Evolutionary conservation across 2,797 vertebrate genomes (phyloP).

Genomic region (Sorex maritimensis): DNA sequence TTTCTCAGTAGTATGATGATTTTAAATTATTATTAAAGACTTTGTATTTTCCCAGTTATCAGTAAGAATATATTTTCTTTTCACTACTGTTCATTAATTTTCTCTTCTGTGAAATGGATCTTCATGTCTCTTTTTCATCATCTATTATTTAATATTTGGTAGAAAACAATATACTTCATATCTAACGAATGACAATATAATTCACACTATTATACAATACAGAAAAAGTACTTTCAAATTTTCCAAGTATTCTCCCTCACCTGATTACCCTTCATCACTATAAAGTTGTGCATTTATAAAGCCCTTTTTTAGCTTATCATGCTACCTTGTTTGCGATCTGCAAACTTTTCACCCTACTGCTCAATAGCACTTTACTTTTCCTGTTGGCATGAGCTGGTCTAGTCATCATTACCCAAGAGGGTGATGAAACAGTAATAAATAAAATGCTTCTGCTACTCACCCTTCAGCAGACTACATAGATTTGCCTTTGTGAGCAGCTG

Average conservation of each 20-base stretch:
- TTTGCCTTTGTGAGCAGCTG: conserved; percentile 24
- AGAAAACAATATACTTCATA: conserved; percentile 13
- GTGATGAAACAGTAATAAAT: conserved; percentile 24
- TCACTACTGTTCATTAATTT: conserved; percentile 15
- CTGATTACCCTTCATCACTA: not conserved
- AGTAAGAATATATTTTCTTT: not conserved
- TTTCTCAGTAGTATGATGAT: not conserved
- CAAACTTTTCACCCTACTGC: not conserved
- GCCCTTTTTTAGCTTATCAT: not conserved
- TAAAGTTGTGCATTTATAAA: not conserved
- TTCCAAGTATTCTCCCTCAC: not conserved
- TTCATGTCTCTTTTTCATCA: not conserved
- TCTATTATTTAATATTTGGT: conserved; percentile 25
- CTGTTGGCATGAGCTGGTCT: not conserved
- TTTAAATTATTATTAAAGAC: not conserved
- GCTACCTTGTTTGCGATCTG: not conserved
- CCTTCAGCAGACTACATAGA: not conserved
- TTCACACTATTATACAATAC: not conserved
- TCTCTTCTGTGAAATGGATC: conserved; percentile 40
- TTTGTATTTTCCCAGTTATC: not conserved
- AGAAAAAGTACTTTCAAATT: conserved; percentile 6
- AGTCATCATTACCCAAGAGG: conserved; percentile 38
- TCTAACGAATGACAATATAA: not conserved
- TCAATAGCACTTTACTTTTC: not conserved
- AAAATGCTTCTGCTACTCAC: not conserved